Conservation (phyloP, 2,797 vertebrate species). For the Cynodonichthys magdalenae region DNA sequence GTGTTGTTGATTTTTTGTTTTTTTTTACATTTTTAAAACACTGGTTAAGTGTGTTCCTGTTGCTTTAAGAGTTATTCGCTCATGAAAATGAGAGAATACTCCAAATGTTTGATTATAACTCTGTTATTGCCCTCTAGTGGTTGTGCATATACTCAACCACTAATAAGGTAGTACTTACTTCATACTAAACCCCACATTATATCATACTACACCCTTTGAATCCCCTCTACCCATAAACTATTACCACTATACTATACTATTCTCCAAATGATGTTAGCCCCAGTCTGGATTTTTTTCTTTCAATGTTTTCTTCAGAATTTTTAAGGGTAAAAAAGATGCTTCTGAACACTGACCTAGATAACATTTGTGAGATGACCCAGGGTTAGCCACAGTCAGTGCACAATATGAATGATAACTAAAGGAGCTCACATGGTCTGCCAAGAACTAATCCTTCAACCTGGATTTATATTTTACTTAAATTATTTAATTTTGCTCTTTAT, state of each 20-base stretch:
- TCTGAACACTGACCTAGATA: too few species aligned
- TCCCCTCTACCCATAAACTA: too few species aligned
- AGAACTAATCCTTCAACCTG: constrained; percentile 30
- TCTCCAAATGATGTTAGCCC: too few species aligned
- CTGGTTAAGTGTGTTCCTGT: not conserved
- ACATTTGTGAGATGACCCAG: too few species aligned
- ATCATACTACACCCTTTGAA: too few species aligned
- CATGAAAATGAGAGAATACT: not conserved
- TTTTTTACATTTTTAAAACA: not conserved
- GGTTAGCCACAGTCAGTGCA: not conserved
- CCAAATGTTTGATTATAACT: not conserved
- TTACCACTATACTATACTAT: too few species aligned
- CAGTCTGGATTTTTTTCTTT: too few species aligned
- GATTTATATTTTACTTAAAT: constrained; percentile 26
- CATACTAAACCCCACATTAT: too few species aligned
- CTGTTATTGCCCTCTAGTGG: constrained; percentile 58
- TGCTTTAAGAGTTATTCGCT: not conserved
- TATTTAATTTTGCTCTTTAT: constrained; percentile 18
- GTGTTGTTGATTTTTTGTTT: too few species aligned
- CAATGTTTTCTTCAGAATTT: too few species aligned
- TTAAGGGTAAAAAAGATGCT: too few species aligned
- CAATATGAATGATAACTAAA: constrained; percentile 26
- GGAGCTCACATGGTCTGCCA: not conserved
- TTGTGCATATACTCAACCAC: too few species aligned
- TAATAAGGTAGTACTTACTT: not conserved